Evolutionary conservation across 2,113 vertebrate genomes (phyloP).

Genomic region (Caranx ignobilis): DNA sequence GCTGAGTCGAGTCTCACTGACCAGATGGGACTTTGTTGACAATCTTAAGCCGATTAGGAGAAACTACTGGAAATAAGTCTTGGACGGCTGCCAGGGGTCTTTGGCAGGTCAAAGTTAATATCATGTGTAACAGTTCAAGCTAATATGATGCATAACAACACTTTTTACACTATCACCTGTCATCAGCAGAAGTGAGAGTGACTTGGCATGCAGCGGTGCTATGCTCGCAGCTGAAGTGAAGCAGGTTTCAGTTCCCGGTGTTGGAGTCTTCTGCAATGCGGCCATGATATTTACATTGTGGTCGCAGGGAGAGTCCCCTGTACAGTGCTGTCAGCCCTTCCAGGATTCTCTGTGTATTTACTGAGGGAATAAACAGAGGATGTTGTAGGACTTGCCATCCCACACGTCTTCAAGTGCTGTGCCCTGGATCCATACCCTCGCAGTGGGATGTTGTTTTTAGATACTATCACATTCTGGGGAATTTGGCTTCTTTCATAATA

Average conservation of each 20-base stretch:
- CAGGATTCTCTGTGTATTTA: slow-evolving; percentile 66
- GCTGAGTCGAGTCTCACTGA: background rate
- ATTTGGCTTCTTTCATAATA: slow-evolving; percentile 3
- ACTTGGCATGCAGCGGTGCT: background rate
- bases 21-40: slow-evolving; percentile 28
- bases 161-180: background rate
- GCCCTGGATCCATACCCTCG: slow-evolving; percentile 25
- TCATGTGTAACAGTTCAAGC: too few species aligned
- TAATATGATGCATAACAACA: too few species aligned
- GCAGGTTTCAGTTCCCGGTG: background rate
- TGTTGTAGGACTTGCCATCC: slow-evolving; percentile 52
- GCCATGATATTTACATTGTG: slow-evolving; percentile 46
- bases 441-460: slow-evolving; percentile 64
- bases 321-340: slow-evolving; percentile 16
- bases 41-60: slow-evolving; percentile 6
- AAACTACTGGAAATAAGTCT: slow-evolving; percentile 27
- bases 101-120: background rate
- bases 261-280: background rate
- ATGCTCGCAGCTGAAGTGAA: background rate
- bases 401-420: slow-evolving; percentile 57
- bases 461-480: slow-evolving; percentile 48
- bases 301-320: slow-evolving; percentile 31
- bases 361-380: slow-evolving; percentile 69
- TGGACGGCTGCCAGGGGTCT: background rate
- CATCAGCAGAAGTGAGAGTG: background rate